Evolutionary conservation across 2,113 vertebrate species (phyloP).

Genomic region (Plotosus lineatus): DNA sequence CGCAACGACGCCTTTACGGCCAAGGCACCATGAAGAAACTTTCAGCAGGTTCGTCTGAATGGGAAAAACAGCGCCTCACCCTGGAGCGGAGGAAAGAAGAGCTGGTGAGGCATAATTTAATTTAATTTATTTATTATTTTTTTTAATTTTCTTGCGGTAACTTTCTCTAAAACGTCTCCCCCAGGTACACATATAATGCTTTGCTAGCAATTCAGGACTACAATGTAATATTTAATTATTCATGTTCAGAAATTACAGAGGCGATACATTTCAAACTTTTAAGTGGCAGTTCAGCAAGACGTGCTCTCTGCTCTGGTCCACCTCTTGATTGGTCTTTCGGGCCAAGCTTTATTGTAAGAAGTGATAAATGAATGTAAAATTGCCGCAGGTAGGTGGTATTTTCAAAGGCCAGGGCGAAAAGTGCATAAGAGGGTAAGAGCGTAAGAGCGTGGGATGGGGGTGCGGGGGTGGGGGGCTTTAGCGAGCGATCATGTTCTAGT

Average conservation of each 20-base stretch:
- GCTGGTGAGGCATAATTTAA: conserved; percentile 73
- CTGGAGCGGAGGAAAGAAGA: conserved; percentile 91
- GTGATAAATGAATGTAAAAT: conserved; percentile 55
- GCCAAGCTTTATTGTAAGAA: conserved; percentile 62
- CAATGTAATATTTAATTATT: conserved; percentile 58
- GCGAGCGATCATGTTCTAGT: conserved; percentile 41
- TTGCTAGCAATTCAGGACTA: conserved; percentile 37
- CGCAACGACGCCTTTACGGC: conserved; percentile 91
- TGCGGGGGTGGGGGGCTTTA: conserved; percentile 32
- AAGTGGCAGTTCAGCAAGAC: conserved; percentile 28
- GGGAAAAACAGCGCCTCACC: conserved; percentile 91
- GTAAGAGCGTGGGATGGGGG: conserved; percentile 34
- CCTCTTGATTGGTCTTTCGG: conserved; percentile 68
- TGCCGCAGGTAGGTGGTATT: conserved; percentile 51
- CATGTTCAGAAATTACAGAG: conserved; percentile 53
- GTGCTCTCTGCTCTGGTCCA: conserved; percentile 31
- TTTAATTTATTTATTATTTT: background rate
- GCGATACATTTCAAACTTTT: conserved; percentile 41
- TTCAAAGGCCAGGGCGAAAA: conserved; percentile 57
- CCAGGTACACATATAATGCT: background rate
- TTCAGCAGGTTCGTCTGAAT: conserved; percentile 86
- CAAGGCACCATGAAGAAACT: conserved; percentile 87
- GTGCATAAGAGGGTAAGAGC: conserved; percentile 44
- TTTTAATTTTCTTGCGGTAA: background rate
- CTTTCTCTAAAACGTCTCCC: conserved; percentile 16